Base-by-base conservation (phyloP, 2,888 invertebrate species). In the Caenorhabditis auriculariae region DNA sequence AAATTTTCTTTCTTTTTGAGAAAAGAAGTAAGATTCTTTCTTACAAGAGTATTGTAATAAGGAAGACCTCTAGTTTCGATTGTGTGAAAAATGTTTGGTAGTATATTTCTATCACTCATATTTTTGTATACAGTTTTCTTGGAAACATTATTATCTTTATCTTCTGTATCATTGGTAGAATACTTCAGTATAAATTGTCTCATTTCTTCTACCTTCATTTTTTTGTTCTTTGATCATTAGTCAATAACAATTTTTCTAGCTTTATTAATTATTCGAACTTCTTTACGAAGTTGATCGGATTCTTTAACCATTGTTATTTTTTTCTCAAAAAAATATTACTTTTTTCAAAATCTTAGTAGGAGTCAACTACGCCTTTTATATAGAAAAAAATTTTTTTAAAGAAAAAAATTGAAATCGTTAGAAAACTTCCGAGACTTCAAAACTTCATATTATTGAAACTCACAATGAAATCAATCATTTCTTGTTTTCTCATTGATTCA, bases 391-490 rank as follows among this genome's bases (percentile, higher is more conserved):
- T 46, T 51, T 54, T 54, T 49, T 27, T 19, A 47, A 35, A 15
- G 26, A 56, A 41, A 44, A 56, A 50, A 37, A 44, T 44, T 44
- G 21, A 32, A 52, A 29, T 41, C 9, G 9, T 41, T 48, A 19
- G 17, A 48, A 3, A 3, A 38, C 44, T 49, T 49, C 29, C n/a
- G 28, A 39, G 39, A 23, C n/a, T 24, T 15, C 12, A 15, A 48
- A 26, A 43, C 21, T 12, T 41, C 15, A 57, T 12, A 29, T 57
- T 48, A 52, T 50, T 56, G 17, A 56, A 49, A 23, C 47, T 42
- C 27, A 44, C 38, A 56, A 60, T 56, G 21, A 60, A 60, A 4
- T 60, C 60, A 60, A 60, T 60, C 60, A 60, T 60, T 45, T 60
- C 56, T 46, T 60, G 55, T 49, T 61, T 58, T 43, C 38, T 57